Evolutionary conservation across 2,797 vertebrate genomes (phyloP).

Genomic region (Darevskia mixta): DNA sequence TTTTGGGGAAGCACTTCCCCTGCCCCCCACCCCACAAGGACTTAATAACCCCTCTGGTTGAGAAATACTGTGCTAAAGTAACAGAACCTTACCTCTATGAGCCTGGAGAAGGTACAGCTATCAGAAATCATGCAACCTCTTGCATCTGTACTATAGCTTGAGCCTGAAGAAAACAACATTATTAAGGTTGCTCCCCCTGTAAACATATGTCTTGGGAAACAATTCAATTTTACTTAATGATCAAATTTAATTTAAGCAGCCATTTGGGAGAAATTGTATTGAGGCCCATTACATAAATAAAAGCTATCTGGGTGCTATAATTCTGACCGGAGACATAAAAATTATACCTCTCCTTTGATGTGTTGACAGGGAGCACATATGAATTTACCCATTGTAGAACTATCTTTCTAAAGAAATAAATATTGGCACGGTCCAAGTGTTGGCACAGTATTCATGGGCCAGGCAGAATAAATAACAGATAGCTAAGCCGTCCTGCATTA

Average conservation of each 20-base stretch:
- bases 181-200: no score
- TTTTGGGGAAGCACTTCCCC: no score
- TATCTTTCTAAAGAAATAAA: not conserved
- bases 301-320: not conserved
- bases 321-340: not conserved
- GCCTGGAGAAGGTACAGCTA: no score
- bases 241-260: constrained; percentile 17
- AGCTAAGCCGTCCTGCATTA: not conserved
- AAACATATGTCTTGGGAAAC: not conserved
- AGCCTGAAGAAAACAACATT: no score
- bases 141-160: no score
- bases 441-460: not conserved
- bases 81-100: no score
- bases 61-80: no score
- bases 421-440: not conserved
- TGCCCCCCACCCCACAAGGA: no score
- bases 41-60: no score
- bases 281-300: no score
- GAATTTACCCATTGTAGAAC: not conserved
- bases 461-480: not conserved
- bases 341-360: not conserved
- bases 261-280: constrained; percentile 11
- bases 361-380: not conserved
- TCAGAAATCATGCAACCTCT: no score
- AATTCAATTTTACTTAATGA: constrained; percentile 20